These are phyloP conservation scores for Channallabes apus DNA, from an alignment of 2,797 vertebrate genomes.

Conservation along the genomic window DNA sequence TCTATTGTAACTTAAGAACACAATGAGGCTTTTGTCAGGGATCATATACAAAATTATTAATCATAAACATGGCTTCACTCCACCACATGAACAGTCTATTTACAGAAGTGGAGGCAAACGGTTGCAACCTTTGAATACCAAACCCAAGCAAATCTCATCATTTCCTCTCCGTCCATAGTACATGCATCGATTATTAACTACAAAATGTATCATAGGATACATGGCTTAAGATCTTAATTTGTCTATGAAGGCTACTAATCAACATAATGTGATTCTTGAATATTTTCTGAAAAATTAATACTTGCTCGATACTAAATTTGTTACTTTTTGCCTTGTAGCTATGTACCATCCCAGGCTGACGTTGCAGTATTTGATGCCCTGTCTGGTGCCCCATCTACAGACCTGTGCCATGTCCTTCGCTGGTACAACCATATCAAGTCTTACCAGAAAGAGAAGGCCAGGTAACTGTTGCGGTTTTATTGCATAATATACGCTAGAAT, in stretches of 20 bases:
- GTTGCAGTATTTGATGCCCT: constrained; percentile 89
- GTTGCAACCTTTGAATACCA: not conserved
- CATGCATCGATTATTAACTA: not conserved
- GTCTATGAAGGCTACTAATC: not conserved
- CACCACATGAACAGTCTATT: not conserved
- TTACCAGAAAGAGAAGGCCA: constrained; percentile 85
- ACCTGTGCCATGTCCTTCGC: constrained; percentile 88
- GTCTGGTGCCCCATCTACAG: constrained; percentile 76
- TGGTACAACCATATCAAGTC: constrained; percentile 98
- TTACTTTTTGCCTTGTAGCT: constrained; percentile 67
- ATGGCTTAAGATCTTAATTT: not conserved
- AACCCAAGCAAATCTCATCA: not conserved
- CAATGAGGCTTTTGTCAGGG: not conserved
- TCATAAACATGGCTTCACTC: not conserved
- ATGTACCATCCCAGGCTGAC: constrained; percentile 93
- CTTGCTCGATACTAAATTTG: not conserved
- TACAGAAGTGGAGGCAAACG: too few species aligned
- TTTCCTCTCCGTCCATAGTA: not conserved
- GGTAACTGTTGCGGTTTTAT: constrained; percentile 69
- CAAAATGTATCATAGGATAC: not conserved
- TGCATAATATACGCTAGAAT: not conserved
- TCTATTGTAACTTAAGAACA: too few species aligned
- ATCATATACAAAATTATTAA: not conserved
- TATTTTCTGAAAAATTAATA: not conserved
- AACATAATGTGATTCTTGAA: not conserved